Evolutionary conservation across 1,140 invertebrate species (phyloP), one percentile per base, ranked within the genome.

Genomic region (Zaprionus nigranus): DNA sequence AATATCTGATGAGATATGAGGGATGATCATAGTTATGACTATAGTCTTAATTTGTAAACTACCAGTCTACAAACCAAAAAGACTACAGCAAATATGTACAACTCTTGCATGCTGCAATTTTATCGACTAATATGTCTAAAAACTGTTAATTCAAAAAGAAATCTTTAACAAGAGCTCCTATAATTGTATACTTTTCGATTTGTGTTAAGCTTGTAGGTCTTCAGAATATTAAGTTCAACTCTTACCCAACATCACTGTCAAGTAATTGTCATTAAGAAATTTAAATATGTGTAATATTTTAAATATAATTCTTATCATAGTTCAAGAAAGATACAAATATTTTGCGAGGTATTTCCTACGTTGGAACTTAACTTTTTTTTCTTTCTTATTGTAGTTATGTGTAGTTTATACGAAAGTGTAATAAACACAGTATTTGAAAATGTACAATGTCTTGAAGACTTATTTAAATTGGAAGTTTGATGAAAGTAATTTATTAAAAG

Each of bases 41-140:
- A 54, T 56, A 73, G 64, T 68, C 46, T 38, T 56, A 20, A 56
- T 36, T 74, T 65, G 57, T 56, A 24, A 36, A 15, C 20, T 57
- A 36, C 28, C 60, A 34, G 13, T 46, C 63, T 36, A 11, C 9
- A 57, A 64, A 46, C n/a, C 17, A 17, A 46, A 46, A 46, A 46
- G 26, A 34, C 54, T 53, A 58, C 17, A 28, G 28, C 51, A 43
- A 56, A 34, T 59, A 34, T 63, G 9, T 56, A 24, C 17, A 46
- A 34, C 34, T 67, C 13, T 65, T 26, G 22, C 38, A 36, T 54
- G 5, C 9, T 40, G 12, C 3, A 56, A 56, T 65, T 67, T 49
- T 59, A 58, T 49, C n/a, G n/a, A 17, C 24, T 58, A 58, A 26
- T 12, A 53, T 36, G 57, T 17, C 13, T 26, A 63, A 53, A 24